Evolutionary conservation across 1,140 invertebrate genomes (phyloP).

Genomic region (Uloborus diversus): DNA sequence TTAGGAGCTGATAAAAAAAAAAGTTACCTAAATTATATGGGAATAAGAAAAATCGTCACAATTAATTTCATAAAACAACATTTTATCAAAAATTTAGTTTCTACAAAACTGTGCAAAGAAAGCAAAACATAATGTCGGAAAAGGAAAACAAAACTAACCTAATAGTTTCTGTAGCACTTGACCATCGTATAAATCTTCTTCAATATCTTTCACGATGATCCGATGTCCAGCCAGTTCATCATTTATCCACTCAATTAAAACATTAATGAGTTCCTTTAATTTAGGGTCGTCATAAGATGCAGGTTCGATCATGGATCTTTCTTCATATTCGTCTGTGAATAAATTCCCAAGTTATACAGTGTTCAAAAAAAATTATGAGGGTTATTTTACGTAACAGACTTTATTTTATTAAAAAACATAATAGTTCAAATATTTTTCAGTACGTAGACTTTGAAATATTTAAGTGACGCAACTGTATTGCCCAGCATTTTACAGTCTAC

Average conservation of each 20-base stretch:
- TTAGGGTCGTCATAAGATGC: conserved; percentile 86
- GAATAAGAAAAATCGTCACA: too few relatives aligned
- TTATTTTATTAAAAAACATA: too few relatives aligned
- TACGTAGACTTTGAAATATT: neutral
- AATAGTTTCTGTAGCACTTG: conserved; percentile 97
- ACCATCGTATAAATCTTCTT: conserved; percentile 98
- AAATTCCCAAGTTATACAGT: neutral
- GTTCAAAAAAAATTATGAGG: neutral
- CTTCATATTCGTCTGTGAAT: conserved; percentile 88
- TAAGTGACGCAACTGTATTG: neutral
- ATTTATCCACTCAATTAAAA: conserved; percentile 98
- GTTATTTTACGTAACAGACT: too few relatives aligned
- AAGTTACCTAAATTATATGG: too few relatives aligned
- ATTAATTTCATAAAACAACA: too few relatives aligned
- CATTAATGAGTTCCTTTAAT: conserved; percentile 83
- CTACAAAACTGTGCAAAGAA: too few relatives aligned
- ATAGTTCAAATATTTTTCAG: neutral
- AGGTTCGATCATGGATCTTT: conserved; percentile 94
- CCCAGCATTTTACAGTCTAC: neutral
- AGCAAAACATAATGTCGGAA: too few relatives aligned
- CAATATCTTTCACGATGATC: conserved; percentile 97
- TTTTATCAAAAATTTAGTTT: too few relatives aligned
- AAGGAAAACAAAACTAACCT: too few relatives aligned
- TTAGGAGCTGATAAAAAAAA: too few relatives aligned
- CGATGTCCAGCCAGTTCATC: conserved; percentile 95